These are phyloP conservation scores for Rhingia rostrata DNA, from an alignment of 2,888 invertebrate species.

Conservation along the genomic window DNA sequence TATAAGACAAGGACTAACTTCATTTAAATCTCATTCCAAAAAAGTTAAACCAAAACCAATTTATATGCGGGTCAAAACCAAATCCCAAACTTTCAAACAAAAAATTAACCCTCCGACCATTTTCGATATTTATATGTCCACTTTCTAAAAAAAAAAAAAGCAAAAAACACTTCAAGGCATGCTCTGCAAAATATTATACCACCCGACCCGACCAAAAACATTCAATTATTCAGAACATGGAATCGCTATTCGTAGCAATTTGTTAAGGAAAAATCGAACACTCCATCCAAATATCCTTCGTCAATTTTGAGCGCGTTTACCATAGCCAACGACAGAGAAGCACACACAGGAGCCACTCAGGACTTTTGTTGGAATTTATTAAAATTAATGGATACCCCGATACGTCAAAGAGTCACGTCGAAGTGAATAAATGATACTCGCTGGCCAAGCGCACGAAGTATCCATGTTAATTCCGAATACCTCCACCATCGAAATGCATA, in stretches of 20 bases:
- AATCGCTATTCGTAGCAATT: conserved; percentile 42
- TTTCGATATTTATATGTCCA: too few species aligned
- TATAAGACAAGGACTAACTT: neutral
- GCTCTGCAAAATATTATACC: conserved; percentile 5
- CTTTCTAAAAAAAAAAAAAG: too few species aligned
- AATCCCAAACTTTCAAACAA: conserved; percentile 11
- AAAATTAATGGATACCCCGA: conserved; percentile 34
- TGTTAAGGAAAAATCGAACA: neutral
- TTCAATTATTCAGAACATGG: conserved; percentile 49
- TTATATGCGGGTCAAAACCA: neutral
- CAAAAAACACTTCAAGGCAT: too few species aligned
- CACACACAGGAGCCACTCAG: neutral
- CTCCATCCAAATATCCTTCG: neutral
- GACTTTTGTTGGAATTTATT: conserved; percentile 38
- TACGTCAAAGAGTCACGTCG: conserved; percentile 24
- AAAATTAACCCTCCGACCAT: too few species aligned
- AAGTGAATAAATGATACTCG: conserved; percentile 23
- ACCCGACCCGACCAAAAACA: conserved; percentile 9
- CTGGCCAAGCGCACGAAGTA: neutral
- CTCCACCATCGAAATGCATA: neutral
- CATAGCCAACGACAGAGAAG: conserved; percentile 1
- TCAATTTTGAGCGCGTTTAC: conserved; percentile 3
- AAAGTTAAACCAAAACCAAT: neutral
- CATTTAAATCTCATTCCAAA: neutral
- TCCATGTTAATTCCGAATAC: conserved; percentile 6